Evolutionary conservation across 92 coral and sea anemone species (phyloP), one percentile per base, ranked within the genome.

Genomic region (Parazoanthus atlanticus): DNA sequence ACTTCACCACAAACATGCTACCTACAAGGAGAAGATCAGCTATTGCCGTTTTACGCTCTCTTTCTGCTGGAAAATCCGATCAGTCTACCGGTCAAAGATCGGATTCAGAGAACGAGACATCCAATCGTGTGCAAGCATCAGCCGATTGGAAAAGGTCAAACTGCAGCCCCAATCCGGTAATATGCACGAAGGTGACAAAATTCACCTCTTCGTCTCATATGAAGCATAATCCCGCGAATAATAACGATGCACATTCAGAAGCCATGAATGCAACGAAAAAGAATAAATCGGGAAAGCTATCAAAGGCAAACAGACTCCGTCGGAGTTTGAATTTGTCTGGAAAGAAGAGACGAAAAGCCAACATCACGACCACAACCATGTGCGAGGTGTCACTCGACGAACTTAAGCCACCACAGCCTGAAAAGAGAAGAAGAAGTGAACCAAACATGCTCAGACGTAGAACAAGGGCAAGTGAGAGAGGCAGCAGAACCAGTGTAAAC

Each of bases 241-340:
- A 85, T 21, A 76, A 61, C 58, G 21, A 52, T 11, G 61, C 79
- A 34, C 69, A 64, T 47, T 61, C 92, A 23, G 84, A 80, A 13
- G 64, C 72, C 36, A 72, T 66, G 74, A 89, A 90, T 29, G 30
- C 88, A 47, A 90, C 34, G 11, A 82, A 84, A 67, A 90, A 86
- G 67, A 80, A 86, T 15, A 92, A 90, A 66, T 81, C 85, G 16
- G 83, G 61, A 49, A 54, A 89, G 41, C 75, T 93, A 7, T 91
- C 96, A 34, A 95, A 92, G 85, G 95, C 98, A 26, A 93, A 94
- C 41, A 93, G 79, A 49, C 91, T 95, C 0, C 90, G 98, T 47
- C 98, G 93, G 71, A 95, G 98, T 81, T 90, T 95, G 79, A 90
- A 93, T 28, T 66, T 93, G 82, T 92, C 98, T 10, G 94, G 91